Evolutionary conservation across 92 coral and sea anemone genomes (phyloP), one percentile per base, ranked within the genome.

Genomic region (Umimayanthus chanpuru): DNA sequence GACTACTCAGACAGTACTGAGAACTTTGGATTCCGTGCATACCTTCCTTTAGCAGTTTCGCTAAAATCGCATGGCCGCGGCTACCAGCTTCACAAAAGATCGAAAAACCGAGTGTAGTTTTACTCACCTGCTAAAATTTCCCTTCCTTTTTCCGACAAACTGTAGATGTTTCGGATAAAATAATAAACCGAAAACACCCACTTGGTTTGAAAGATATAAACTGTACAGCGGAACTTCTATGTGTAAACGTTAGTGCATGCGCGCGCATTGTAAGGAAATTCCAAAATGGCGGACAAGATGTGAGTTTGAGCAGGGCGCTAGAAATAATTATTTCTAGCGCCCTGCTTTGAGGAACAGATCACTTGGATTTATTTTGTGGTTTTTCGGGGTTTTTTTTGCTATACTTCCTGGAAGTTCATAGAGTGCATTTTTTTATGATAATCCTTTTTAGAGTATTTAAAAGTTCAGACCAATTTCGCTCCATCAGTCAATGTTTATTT

Each of bases 261-360:
- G 87, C 77, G 78, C 87, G 78, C 77, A 70, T 70, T 68, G 87
- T 1, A 70, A 73, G 44, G 44, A 83, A 83, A 71, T 83, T 83
- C 87, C 78, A 83, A 83, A 72, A 83, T 83, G 87, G 87, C 78
- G 87, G 87, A 83, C 79, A 83, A 83, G 87, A 83, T 44, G 87
- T 83, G 66, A 83, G 53, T 41, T 70, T 28, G n/a, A n/a, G n/a
- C n/a, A n/a, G n/a, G n/a, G n/a, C n/a, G n/a, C n/a, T n/a, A n/a
- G n/a, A n/a, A n/a, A n/a, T n/a, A n/a, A n/a, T n/a, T n/a, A n/a
- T n/a, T n/a, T n/a, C n/a, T n/a, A n/a, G n/a, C n/a, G n/a, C n/a
- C n/a, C n/a, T n/a, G n/a, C n/a, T n/a, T n/a, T n/a, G 15, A 26
- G 66, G 23, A 65, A 83, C 30, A 70, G 74, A 40, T 36, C 38